phyloP scores from a whole-genome alignment of 2,888 invertebrate genomes.

The Agriopis aurantiaria region DNA sequence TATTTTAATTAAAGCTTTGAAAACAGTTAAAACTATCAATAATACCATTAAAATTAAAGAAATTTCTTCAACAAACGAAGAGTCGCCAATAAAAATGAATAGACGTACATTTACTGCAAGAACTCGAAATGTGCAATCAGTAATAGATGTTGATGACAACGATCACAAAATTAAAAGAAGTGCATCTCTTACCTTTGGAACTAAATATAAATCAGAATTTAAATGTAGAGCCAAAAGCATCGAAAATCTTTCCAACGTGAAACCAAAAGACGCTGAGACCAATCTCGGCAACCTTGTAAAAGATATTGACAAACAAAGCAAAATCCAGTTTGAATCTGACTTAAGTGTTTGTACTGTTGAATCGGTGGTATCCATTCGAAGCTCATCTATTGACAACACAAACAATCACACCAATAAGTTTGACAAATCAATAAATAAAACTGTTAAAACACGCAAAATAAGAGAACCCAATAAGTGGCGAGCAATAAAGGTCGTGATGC shows the following conservation, averaged over 20 bases:
- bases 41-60: constrained; percentile 59
- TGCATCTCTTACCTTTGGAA: constrained; percentile 61
- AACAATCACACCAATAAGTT: constrained; percentile 31
- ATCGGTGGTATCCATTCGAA: constrained; percentile 49
- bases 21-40: constrained; percentile 71
- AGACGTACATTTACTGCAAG: constrained; percentile 58
- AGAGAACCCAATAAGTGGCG: constrained; percentile 85
- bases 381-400: constrained; percentile 42
- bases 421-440: constrained; percentile 21
- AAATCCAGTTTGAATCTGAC: constrained; percentile 58
- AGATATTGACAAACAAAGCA: constrained; percentile 42
- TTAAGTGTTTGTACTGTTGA: constrained; percentile 67
- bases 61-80: constrained; percentile 44
- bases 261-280: constrained; percentile 16
- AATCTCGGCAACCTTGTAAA: constrained; percentile 35
- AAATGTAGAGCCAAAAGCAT: constrained; percentile 64
- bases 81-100: constrained; percentile 68
- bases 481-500: constrained; percentile 87
- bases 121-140: constrained; percentile 47
- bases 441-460: constrained; percentile 48
- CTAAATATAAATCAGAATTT: constrained; percentile 30
- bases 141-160: constrained; percentile 39
- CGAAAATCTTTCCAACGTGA: constrained; percentile 58
- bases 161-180: constrained; percentile 62
- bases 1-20: constrained; percentile 86